Base-by-base conservation (phyloP, 2,888 invertebrate genomes). In the Eupithecia centaureata region DNA sequence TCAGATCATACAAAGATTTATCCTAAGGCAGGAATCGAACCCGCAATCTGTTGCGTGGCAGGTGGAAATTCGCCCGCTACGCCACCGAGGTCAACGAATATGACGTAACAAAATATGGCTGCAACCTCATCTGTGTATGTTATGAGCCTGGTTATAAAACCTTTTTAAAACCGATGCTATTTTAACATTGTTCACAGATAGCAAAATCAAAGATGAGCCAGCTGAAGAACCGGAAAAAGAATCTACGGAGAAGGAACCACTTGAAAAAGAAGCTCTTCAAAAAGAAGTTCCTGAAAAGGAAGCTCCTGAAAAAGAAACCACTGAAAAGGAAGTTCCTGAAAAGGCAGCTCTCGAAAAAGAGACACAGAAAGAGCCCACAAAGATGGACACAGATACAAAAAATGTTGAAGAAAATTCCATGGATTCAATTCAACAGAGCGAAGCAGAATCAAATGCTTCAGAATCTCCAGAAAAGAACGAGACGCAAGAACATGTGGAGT, bases 381-480 rank as follows among this genome's bases (percentile, higher is more conserved):
- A 22, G 47, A 35, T 67, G n/a, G 79, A 79, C 22, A 66, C 68
- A 57, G 57, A 66, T 7, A 47, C 47, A 47, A 79, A 78, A 70
- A 58, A 65, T n/a, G 65, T 25, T 15, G 82, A 82, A 15, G 83
- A 81, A 18, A 68, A 77, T 5, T 70, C 79, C 0, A 80, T 81
- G 79, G 81, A 82, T 15, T 62, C 68, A 0, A 70, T 56, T 7
- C 66, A 51, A 25, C 74, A 78, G 28, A 78, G 78, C 56, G 83
- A 81, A 10, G 82, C 83, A 8, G 82, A 85, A 8, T 81, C 78
- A 7, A 83, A 82, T 12, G 74, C 79, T 1, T 67, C 71, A 0
- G 84, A 82, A 35, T 82, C 83, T 5, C 81, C 82, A 2, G 85
- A 85, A 52, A 85, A 83, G 67, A 12, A 73, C 70, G 60, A 63